Conservation (phyloP, 2,113 vertebrate species). For the zebrafish (Danio rerio) region DNA sequence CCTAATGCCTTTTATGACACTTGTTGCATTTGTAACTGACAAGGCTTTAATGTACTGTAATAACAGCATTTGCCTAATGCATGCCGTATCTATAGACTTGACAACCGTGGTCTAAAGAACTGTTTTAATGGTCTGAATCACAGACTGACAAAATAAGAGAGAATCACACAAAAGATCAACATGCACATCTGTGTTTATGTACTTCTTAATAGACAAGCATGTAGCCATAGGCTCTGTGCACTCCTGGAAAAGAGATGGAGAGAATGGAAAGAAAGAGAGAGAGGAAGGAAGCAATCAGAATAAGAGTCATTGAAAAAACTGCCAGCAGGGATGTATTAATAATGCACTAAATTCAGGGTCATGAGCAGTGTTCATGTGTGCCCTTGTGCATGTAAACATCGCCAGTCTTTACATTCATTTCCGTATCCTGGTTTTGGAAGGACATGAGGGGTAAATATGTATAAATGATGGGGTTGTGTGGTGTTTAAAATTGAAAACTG, state of each 20-base stretch:
- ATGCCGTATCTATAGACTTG: constrained; percentile 65
- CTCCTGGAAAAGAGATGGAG: constrained; percentile 26
- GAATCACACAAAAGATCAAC: constrained; percentile 45
- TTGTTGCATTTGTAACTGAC: too few species aligned
- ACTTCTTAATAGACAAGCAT: constrained; percentile 42
- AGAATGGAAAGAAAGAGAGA: background rate
- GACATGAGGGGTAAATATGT: background rate
- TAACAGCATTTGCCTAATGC: constrained; percentile 68
- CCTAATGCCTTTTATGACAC: too few species aligned
- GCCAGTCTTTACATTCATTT: background rate
- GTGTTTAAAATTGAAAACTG: background rate
- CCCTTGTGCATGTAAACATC: background rate
- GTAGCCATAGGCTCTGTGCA: constrained; percentile 33
- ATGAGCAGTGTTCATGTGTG: background rate
- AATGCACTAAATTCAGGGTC: background rate
- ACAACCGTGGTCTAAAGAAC: constrained; percentile 68
- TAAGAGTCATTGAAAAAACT: constrained; percentile 20
- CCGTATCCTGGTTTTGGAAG: constrained; percentile 1
- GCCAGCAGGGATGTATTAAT: constrained; percentile 10
- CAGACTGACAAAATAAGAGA: constrained; percentile 61
- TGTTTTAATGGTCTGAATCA: constrained; percentile 72
- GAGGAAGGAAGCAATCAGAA: constrained; percentile 5
- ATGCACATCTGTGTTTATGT: constrained; percentile 40
- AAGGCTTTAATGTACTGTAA: constrained; percentile 42
- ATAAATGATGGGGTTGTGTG: background rate